Percentiles rank a stretch among this genome's conserved stretches.
Evolutionary conservation across 2,113 vertebrate genomes (phyloP).

Genomic region (Heterocephalus glaber): DNA sequence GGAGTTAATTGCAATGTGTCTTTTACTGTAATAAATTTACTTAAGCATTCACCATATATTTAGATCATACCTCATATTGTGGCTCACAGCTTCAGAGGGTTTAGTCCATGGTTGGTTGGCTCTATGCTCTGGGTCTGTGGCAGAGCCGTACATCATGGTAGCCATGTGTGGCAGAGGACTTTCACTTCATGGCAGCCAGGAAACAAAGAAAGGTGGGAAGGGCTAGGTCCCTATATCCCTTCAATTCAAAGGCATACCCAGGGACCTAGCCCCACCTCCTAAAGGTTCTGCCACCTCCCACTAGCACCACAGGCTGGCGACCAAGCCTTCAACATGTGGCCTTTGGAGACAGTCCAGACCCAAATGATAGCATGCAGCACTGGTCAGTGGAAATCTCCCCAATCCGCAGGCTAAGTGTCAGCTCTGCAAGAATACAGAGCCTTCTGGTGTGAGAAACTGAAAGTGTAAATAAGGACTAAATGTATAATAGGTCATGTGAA

Average conservation of each 20-base stretch:
- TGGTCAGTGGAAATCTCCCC: neutral
- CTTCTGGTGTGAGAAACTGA: too few species aligned
- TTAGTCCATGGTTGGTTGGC: neutral
- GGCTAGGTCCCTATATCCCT: neutral
- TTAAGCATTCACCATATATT: neutral
- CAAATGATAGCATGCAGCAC: rapidly evolving
- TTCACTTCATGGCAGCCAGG: neutral
- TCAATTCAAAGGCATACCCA: neutral
- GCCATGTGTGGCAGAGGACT: neutral
- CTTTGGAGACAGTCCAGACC: neutral
- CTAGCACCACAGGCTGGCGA: neutral
- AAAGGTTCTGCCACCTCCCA: neutral
- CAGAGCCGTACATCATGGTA: neutral
- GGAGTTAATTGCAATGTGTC: too few species aligned
- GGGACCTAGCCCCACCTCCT: neutral
- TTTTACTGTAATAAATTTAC: neutral
- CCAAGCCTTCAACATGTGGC: neutral
- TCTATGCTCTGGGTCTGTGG: neutral
- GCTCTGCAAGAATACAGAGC: neutral
- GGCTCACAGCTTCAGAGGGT: neutral
- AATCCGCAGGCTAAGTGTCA: rapidly evolving
- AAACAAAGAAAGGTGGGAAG: too few species aligned
- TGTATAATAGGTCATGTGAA: too few species aligned
- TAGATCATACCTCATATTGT: neutral
- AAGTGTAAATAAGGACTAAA: too few species aligned